A percentile compares a stretch with the other conserved stretches of the same genome.
Conservation (phyloP, 2,113 vertebrate genomes). For the Nibea coibor region DNA sequence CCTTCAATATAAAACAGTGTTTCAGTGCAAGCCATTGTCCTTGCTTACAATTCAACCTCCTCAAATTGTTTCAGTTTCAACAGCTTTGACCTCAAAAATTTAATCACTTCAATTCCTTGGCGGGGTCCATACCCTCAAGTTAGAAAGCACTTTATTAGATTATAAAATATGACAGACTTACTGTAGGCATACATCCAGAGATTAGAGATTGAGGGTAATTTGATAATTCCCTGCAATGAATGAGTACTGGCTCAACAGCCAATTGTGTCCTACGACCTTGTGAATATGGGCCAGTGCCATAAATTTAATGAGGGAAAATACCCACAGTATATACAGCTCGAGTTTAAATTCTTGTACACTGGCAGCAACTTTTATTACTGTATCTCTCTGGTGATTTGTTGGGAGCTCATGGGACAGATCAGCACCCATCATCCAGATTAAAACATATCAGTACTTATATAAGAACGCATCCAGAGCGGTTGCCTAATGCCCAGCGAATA, state of each 20-base stretch:
- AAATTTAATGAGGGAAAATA: constrained; percentile 16
- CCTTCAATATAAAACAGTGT: neutral
- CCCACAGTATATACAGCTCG: neutral
- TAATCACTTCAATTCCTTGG: neutral
- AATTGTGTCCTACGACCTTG: constrained; percentile 24
- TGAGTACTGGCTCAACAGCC: neutral
- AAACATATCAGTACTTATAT: constrained; percentile 57
- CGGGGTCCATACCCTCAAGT: neutral
- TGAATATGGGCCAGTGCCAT: constrained; percentile 15
- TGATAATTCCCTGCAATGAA: constrained; percentile 10
- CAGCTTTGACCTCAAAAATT: no score
- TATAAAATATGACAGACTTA: neutral
- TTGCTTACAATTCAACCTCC: neutral
- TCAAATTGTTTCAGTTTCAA: no score
- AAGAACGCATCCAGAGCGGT: constrained; percentile 22
- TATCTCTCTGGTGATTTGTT: constrained; percentile 44
- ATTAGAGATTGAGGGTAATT: neutral
- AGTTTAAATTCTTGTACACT: constrained; percentile 4
- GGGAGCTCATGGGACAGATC: constrained; percentile 47
- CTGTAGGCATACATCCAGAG: neutral
- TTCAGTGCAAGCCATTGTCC: neutral
- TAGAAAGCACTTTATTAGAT: neutral
- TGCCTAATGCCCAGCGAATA: constrained; percentile 48
- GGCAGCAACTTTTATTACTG: constrained; percentile 38
- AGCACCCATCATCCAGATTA: constrained; percentile 71